A percentile compares a stretch with the other conserved stretches of the same genome.
phyloP scores from a whole-genome alignment of 2,888 invertebrate species.

The Falcaria lacertinaria region DNA sequence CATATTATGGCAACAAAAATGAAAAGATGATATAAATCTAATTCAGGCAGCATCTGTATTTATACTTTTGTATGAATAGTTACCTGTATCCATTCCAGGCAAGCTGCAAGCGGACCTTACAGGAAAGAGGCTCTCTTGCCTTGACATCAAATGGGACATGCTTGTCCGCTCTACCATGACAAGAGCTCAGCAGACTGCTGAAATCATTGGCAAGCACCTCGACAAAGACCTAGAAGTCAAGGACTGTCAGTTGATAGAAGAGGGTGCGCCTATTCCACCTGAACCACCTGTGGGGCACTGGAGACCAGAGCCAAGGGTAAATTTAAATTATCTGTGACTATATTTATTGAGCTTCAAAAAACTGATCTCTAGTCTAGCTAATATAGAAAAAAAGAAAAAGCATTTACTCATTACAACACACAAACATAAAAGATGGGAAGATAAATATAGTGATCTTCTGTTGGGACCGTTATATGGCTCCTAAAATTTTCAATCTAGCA shows the following conservation, averaged over 20 bases:
- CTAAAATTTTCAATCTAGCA: too few relatives aligned
- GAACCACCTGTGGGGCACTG: conserved; percentile 94
- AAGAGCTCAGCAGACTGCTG: conserved; percentile 94
- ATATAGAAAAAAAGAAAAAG: too few relatives aligned
- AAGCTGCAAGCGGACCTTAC: conserved; percentile 91
- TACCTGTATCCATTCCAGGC: conserved; percentile 73
- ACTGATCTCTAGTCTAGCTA: too few relatives aligned
- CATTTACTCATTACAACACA: too few relatives aligned
- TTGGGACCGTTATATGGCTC: too few relatives aligned
- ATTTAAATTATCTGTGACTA: conserved; percentile 17
- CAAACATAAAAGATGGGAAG: too few relatives aligned
- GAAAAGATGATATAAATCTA: too few relatives aligned
- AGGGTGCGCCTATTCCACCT: conserved; percentile 96
- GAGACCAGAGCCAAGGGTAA: conserved; percentile 85
- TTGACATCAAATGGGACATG: conserved; percentile 88
- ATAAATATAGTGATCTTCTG: too few relatives aligned
- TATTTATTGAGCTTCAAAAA: too few relatives aligned
- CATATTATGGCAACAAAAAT: too few relatives aligned
- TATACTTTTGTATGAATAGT: conserved; percentile 3
- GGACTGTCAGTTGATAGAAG: conserved; percentile 88
- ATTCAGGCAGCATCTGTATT: too few relatives aligned
- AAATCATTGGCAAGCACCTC: conserved; percentile 87
- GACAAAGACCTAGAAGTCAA: conserved; percentile 76
- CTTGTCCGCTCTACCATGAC: conserved; percentile 95
- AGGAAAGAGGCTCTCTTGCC: conserved; percentile 87